Percentiles rank a stretch among this genome's conserved stretches.
Evolutionary conservation across 2,797 vertebrate species (phyloP).

Genomic region (Argyrosomus regius): DNA sequence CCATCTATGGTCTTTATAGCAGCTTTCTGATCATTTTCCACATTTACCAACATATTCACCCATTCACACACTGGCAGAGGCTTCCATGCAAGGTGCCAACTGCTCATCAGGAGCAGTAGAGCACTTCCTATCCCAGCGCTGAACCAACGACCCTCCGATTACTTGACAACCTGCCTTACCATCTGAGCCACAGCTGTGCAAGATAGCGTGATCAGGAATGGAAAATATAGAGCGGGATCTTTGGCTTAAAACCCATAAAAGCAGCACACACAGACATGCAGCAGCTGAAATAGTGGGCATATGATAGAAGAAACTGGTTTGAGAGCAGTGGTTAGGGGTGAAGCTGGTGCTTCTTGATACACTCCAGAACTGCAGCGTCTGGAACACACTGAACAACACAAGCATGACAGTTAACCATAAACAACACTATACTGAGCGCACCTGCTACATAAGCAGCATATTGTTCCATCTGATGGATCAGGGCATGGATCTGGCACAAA

Average conservation of each 20-base stretch:
- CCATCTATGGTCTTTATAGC: too few species aligned
- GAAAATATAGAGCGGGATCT: not conserved
- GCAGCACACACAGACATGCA: not conserved
- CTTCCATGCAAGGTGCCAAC: too few species aligned
- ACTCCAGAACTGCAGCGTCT: not conserved
- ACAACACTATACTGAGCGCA: slow-evolving; percentile 5
- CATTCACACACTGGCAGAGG: too few species aligned
- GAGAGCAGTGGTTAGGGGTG: not conserved
- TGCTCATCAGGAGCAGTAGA: too few species aligned
- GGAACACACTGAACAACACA: slow-evolving; percentile 20
- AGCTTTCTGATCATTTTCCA: too few species aligned
- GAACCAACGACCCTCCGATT: too few species aligned
- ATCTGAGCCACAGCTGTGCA: too few species aligned
- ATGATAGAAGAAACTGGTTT: not conserved
- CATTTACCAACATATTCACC: too few species aligned
- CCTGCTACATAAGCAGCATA: slow-evolving; percentile 33
- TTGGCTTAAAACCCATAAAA: not conserved
- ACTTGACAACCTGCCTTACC: too few species aligned
- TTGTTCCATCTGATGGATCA: slow-evolving; percentile 36
- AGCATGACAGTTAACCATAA: slow-evolving; percentile 30
- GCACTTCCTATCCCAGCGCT: too few species aligned
- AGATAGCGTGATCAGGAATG: not conserved
- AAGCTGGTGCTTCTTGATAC: not conserved
- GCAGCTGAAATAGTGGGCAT: not conserved
- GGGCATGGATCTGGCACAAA: slow-evolving; percentile 52